Evolutionary conservation across 2,888 invertebrate species (phyloP).

Genomic region (Pseudanteris insignis): DNA sequence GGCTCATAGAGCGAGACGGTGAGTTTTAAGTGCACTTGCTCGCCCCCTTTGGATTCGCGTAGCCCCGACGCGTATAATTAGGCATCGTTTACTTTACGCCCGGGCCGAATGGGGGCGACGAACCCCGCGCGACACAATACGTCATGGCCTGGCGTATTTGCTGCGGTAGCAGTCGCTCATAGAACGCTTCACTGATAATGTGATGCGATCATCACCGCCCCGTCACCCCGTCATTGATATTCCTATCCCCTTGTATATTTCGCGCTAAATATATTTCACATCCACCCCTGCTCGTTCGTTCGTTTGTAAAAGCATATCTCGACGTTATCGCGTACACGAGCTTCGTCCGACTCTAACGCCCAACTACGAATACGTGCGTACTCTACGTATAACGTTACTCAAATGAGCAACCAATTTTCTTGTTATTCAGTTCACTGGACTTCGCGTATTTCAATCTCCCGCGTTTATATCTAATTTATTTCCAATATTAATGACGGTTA

Average conservation of each 20-base stretch:
- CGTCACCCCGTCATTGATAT: slow-evolving; percentile 58
- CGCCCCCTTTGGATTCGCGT: slow-evolving; percentile 48
- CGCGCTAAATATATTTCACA: slow-evolving; percentile 45
- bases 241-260: slow-evolving; percentile 33
- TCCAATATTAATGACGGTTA: no score
- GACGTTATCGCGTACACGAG: no score
- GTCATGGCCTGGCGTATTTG: slow-evolving; percentile 40
- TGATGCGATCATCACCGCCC: slow-evolving; percentile 62
- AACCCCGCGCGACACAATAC: slow-evolving; percentile 28
- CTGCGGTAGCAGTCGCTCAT: slow-evolving; percentile 59
- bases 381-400: no score
- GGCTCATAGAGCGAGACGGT: slow-evolving; percentile 50
- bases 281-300: no score
- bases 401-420: no score
- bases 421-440: no score
- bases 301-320: no score
- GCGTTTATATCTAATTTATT: no score
- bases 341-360: no score
- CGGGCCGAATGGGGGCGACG: slow-evolving; percentile 49
- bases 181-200: slow-evolving; percentile 64
- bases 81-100: slow-evolving; percentile 65
- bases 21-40: slow-evolving; percentile 58
- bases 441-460: no score
- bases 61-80: slow-evolving; percentile 62
- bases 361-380: no score